These are phyloP conservation scores for Drosophila subpulchrella DNA, from an alignment of 1,140 invertebrate genomes.

Conservation along the genomic window DNA sequence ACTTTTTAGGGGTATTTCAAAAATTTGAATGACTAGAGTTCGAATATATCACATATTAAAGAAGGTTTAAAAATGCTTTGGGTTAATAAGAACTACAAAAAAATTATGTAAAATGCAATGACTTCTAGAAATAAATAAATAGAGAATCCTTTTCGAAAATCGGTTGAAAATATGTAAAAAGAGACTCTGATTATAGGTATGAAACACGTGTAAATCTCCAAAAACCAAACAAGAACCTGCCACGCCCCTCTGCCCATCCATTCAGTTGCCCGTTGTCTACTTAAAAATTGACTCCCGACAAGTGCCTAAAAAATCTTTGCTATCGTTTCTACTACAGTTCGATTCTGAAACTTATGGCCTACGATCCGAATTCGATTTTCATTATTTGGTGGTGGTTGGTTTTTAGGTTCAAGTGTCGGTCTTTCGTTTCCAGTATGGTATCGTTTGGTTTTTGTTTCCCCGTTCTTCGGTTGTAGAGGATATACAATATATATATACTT, in stretches of 20 bases:
- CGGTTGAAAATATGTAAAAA: not conserved
- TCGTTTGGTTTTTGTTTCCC: not conserved
- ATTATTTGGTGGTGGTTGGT: conserved; percentile 31
- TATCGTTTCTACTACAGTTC: conserved; percentile 42
- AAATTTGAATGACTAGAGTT: conserved; percentile 2
- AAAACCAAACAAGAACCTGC: not conserved
- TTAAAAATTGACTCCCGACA: conserved; percentile 47
- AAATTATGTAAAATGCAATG: not conserved
- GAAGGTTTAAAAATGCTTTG: not conserved
- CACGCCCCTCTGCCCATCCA: conserved; percentile 23
- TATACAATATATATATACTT: conserved; percentile 29
- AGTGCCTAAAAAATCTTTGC: conserved; percentile 42
- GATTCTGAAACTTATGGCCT: conserved; percentile 42
- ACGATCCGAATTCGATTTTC: conserved; percentile 16
- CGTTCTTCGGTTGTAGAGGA: conserved; percentile 4
- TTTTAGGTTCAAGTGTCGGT: conserved; percentile 28
- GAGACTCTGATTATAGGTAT: too few relatives aligned
- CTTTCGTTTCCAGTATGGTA: conserved; percentile 23
- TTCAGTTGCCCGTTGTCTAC: conserved; percentile 23
- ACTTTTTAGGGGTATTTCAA: too few relatives aligned
- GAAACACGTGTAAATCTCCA: not conserved
- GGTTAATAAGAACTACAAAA: not conserved
- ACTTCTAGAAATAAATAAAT: not conserved
- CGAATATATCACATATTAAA: conserved; percentile 4
- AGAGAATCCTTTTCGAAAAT: not conserved